These are phyloP conservation scores for Rhabdomys dilectus DNA, from an alignment of 2,113 vertebrate genomes.

Conservation along the genomic window DNA sequence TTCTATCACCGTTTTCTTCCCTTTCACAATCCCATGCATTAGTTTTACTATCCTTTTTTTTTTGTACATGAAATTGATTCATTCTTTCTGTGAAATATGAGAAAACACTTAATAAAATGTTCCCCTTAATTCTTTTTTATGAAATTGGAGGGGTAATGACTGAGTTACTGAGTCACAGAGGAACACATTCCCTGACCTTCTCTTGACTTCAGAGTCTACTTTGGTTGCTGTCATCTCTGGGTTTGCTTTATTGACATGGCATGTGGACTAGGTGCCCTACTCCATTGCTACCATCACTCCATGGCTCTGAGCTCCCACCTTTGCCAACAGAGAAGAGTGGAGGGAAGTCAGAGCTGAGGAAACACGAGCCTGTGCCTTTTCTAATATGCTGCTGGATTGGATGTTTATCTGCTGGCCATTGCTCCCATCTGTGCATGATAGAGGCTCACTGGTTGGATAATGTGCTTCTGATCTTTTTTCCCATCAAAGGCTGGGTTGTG, in stretches of 20 bases:
- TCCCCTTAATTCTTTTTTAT: neutral
- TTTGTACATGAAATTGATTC: neutral
- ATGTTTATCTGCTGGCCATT: neutral
- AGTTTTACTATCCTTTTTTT: neutral
- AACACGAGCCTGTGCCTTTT: neutral
- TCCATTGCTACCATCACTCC: neutral
- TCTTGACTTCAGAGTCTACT: neutral
- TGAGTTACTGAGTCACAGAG: neutral
- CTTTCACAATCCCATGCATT: neutral
- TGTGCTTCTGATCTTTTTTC: neutral
- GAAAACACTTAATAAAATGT: slow-evolving; percentile 15
- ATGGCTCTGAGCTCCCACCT: neutral
- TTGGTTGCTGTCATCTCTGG: neutral
- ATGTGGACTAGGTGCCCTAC: neutral
- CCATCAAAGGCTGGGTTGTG: no score
- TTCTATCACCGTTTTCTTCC: neutral
- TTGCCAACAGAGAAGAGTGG: neutral
- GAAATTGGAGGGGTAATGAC: neutral
- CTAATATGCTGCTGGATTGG: neutral
- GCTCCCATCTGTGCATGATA: neutral
- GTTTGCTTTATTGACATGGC: neutral
- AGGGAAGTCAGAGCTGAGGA: neutral
- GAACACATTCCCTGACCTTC: neutral
- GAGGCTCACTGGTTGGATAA: neutral
- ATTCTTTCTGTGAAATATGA: neutral